Conservation (phyloP, 1,140 invertebrate genomes). For the Drosophila saltans region DNA sequence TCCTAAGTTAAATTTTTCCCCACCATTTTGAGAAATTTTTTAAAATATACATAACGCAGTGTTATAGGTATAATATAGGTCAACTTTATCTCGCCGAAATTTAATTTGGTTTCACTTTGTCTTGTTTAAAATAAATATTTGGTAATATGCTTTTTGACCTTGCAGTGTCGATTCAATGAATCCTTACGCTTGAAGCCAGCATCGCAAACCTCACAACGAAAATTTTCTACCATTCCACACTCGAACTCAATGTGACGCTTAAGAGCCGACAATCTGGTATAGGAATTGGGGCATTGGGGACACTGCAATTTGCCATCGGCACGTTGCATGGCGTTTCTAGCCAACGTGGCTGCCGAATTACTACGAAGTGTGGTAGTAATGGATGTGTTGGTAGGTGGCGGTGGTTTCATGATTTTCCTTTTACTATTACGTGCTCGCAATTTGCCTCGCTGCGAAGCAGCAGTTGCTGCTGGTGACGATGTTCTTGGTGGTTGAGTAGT, state of each 20-base stretch:
- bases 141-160: slow-evolving; percentile 66
- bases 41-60: slow-evolving; percentile 1
- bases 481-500: slow-evolving; percentile 19
- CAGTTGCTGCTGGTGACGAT: slow-evolving; percentile 6
- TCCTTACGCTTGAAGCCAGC: slow-evolving; percentile 77
- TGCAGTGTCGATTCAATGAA: slow-evolving; percentile 83
- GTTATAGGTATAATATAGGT: slow-evolving; percentile 7
- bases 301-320: slow-evolving; percentile 70
- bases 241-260: slow-evolving; percentile 73
- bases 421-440: slow-evolving; percentile 60
- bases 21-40: background rate
- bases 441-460: slow-evolving; percentile 50
- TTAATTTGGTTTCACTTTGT: slow-evolving; percentile 9
- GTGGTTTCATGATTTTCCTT: slow-evolving; percentile 1
- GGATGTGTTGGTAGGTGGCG: slow-evolving; percentile 32
- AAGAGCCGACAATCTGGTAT: slow-evolving; percentile 64
- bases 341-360: slow-evolving; percentile 55
- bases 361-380: slow-evolving; percentile 44
- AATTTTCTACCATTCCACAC: slow-evolving; percentile 65
- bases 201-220: slow-evolving; percentile 65
- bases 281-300: slow-evolving; percentile 69
- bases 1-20: background rate
- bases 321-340: slow-evolving; percentile 55
- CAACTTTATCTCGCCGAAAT: background rate
- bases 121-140: slow-evolving; percentile 70